Base-by-base conservation (phyloP, 2,888 invertebrate genomes). In the Ischnura elegans region DNA sequence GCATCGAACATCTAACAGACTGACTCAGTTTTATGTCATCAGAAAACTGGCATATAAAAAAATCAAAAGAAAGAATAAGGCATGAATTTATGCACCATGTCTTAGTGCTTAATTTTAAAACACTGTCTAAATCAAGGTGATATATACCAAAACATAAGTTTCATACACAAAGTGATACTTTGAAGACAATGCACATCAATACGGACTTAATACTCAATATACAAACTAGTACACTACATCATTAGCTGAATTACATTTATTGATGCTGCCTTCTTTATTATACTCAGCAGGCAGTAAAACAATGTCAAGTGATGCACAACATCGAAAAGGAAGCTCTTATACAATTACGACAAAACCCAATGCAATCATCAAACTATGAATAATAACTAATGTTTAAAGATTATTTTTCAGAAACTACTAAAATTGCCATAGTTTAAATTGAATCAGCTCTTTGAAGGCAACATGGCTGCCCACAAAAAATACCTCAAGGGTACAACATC, bases 241-340 rank as follows among this genome's bases (percentile, higher is more conserved):
- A 87, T 90, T 90, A 90, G 90, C 90, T 66, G 90, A 90, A 90
- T 90, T 90, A 90, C 90, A 90, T 61, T 90, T 61, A 90, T 61
- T 90, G 66, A 66, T 19, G n/a, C 90, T 90, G 90, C 90, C 61
- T 90, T 90, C 45, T 43, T 61, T 90, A 90, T 45, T 90, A 90
- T 90, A 90, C 43, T 43, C 10, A 90, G 90, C 47, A 61, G 90
- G 90, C 90, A 61, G 66, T 42, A 61, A 90, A 90, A 90, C 61
- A 43, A 90, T 90, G 42, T 90, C 61, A 90, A 90, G 90, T 90
- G 90, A 90, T 90, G 90, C 90, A 90, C 90, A 90, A 90, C 61
- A 61, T 90, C 66, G 90, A 90, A 90, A 90, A 90, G 90, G 90
- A 90, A 90, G 90, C 90, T 55, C 90, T 61, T 90, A 76, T 36